Percentiles rank a stretch among this genome's conserved stretches.
Conservation (phyloP, 2,113 vertebrate species). For the Haemorhous mexicanus region DNA sequence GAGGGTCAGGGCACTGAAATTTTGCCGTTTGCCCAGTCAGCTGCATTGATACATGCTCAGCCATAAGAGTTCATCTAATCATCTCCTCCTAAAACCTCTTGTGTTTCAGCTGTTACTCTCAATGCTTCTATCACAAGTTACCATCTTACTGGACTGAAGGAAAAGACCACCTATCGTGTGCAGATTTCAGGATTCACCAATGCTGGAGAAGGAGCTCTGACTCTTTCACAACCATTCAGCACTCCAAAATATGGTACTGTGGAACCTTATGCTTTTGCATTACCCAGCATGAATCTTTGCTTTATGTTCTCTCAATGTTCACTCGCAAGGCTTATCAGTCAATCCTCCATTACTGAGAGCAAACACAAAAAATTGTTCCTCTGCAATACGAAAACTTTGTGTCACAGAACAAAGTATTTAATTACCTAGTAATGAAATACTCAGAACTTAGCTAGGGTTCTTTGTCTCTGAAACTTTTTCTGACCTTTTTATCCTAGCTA, state of each 20-base stretch:
- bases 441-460: not conserved
- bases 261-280: not conserved
- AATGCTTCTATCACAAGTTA: constrained; percentile 48
- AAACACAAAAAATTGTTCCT: not conserved
- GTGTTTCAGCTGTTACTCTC: constrained; percentile 71
- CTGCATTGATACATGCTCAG: not conserved
- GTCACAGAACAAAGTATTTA: not conserved
- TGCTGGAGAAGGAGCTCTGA: constrained; percentile 72
- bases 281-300: not conserved
- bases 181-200: constrained; percentile 77
- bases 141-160: constrained; percentile 56
- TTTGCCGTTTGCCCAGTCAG: not conserved
- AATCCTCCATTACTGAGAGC: not conserved
- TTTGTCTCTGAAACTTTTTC: not conserved
- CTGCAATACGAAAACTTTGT: not conserved
- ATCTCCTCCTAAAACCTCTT: not conserved
- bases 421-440: not conserved
- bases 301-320: not conserved
- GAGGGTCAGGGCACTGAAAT: not conserved
- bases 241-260: constrained; percentile 55
- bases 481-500: not conserved
- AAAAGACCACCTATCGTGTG: constrained; percentile 62
- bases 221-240: constrained; percentile 21
- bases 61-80: not conserved
- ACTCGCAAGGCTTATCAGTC: not conserved